Evolutionary conservation across 2,797 vertebrate species (phyloP), one percentile per base, ranked within the genome.

Genomic region (Alosa sapidissima): DNA sequence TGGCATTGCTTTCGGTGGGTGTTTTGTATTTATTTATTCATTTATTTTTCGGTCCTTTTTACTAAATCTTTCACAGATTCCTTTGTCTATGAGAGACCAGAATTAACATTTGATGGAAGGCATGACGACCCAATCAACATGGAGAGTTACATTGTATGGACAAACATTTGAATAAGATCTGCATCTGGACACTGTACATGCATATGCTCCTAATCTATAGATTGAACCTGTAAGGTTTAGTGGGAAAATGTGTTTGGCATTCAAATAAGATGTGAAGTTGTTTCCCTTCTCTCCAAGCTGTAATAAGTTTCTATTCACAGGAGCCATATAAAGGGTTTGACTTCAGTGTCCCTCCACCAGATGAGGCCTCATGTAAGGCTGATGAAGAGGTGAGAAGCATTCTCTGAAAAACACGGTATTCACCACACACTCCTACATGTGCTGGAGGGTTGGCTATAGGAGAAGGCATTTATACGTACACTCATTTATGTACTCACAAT

Each of bases 1-100:
- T 58, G 16, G 55, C 11, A 52, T 52, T 11, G 51, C 21, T 62
- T 62, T 24, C n/a, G 9, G 21, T 62, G 6, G n/a, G 9, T 65
- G 24, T 65, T 28, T 41, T 28, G 19, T 58, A 19, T 5, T 5
- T 58, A 19, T 58, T 58, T 16, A 13, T 28, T 28, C 28, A 16
- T 41, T 72, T 13, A 10, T 36, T 72, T 72, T 72, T 72, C 5
- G 13, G 9, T 33, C 13, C 9, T 5, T 41, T 75, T 75, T 7
- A 4, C 68, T 75, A 16, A 75, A 41, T 82, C 52, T 19, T 55
- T 36, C 14, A 41, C 54, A 41, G 81, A 82, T 19, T 82, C 81
- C 41, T 82, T 36, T 28, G 60, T 82, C 52, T 82, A 82, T 58
- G 81, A 82, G 41, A 60, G 45, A 24, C 72, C 72, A 41, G 36